Conservation (phyloP, 2,888 invertebrate species). For the Mythimna pallens region DNA sequence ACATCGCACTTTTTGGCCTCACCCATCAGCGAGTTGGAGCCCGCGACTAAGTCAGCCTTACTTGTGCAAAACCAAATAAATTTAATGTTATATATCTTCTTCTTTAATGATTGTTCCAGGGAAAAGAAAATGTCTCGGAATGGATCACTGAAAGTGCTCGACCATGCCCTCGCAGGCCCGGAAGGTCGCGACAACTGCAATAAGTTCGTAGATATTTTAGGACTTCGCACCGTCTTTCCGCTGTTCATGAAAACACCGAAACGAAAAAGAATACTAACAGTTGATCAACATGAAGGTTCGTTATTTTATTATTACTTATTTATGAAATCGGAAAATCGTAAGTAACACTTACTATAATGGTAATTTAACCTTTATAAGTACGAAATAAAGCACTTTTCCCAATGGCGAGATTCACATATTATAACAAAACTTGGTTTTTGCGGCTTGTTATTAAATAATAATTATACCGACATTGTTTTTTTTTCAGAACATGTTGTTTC, state of each 20-base stretch:
- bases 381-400: neutral
- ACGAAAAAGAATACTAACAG: constrained; percentile 94
- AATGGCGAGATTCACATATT: neutral
- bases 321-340: neutral
- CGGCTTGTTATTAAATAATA: neutral
- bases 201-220: constrained; percentile 99
- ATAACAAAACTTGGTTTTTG: neutral
- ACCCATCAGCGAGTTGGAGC: too few relatives aligned
- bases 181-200: constrained; percentile 99
- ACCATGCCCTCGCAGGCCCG: constrained; percentile 98
- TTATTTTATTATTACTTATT: neutral
- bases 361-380: neutral
- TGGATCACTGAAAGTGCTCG: constrained; percentile 99
- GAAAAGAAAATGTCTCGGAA: constrained; percentile 99
- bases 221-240: constrained; percentile 98
- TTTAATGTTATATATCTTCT: neutral
- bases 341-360: neutral
- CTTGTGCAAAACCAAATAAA: neutral
- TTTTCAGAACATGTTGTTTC: constrained; percentile 96
- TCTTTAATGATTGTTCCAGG: constrained; percentile 65
- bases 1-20: too few relatives aligned
- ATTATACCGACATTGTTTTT: neutral
- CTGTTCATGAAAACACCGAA: constrained; percentile 99
- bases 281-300: constrained; percentile 96
- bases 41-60: too few relatives aligned